Evolutionary conservation across 2,888 invertebrate genomes (phyloP).

Genomic region (Cosmia trapezina): DNA sequence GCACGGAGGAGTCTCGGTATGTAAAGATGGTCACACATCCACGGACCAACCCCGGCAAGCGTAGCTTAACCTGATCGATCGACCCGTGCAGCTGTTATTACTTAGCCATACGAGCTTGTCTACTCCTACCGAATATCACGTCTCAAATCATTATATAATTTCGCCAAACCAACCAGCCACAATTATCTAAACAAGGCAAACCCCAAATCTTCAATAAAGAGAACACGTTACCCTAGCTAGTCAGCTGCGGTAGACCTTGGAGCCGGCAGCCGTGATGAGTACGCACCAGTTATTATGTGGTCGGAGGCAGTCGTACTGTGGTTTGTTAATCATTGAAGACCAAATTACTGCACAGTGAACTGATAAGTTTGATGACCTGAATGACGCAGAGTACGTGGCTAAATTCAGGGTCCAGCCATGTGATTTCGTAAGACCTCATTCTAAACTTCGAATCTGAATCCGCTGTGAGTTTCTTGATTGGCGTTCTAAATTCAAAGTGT

Average conservation of each 20-base stretch:
- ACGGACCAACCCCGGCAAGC: too few species aligned
- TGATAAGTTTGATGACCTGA: conserved; percentile 24
- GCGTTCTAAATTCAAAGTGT: too few species aligned
- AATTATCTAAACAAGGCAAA: conserved; percentile 7
- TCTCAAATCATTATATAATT: not conserved
- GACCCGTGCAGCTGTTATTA: too few species aligned
- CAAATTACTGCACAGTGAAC: conserved; percentile 14
- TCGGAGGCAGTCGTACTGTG: conserved; percentile 34
- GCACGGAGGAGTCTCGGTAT: too few species aligned
- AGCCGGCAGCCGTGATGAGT: conserved; percentile 23
- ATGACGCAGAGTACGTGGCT: conserved; percentile 1
- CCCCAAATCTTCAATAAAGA: conserved; percentile 6
- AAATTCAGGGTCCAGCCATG: not conserved
- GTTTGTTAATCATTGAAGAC: conserved; percentile 40
- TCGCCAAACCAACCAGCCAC: not conserved
- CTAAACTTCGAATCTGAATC: too few species aligned
- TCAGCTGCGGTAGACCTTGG: conserved; percentile 47
- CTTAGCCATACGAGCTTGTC: too few species aligned
- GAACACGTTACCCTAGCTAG: conserved; percentile 2
- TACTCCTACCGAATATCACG: not conserved
- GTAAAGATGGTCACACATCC: too few species aligned
- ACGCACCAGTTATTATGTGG: conserved; percentile 51
- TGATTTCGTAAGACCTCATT: too few species aligned
- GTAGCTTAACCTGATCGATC: too few species aligned
- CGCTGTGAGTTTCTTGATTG: too few species aligned